Percentiles rank a stretch among this genome's conserved stretches.
Conservation (phyloP, 2,113 vertebrate genomes). For the Reinhardtius hippoglossoides region DNA sequence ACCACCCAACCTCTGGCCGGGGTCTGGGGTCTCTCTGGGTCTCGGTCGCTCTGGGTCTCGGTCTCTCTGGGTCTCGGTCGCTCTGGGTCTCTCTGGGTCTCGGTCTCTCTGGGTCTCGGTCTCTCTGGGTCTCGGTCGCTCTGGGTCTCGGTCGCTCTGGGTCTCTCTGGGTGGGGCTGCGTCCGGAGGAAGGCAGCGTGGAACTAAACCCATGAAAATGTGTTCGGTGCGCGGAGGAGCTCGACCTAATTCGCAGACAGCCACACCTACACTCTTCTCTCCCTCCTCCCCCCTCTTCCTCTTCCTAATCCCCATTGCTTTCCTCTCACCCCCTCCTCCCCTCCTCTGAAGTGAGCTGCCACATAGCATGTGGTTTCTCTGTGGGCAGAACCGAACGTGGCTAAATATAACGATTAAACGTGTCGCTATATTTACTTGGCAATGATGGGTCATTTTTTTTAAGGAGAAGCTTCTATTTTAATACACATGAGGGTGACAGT, state of each 20-base stretch:
- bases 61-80: neutral
- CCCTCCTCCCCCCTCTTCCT: neutral
- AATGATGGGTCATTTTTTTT: neutral
- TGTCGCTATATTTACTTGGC: conserved; percentile 5
- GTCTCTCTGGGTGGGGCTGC: conserved; percentile 41
- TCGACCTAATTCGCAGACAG: conserved; percentile 69
- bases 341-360: conserved; percentile 40
- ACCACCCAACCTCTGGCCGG: neutral
- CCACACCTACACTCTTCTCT: conserved; percentile 68
- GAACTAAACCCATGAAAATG: conserved; percentile 10
- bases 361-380: conserved; percentile 56
- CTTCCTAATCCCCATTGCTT: conserved; percentile 1
- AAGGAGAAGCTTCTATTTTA: conserved; percentile 3
- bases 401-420: conserved; percentile 48
- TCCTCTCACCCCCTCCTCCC: neutral
- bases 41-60: too few relatives aligned
- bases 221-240: conserved; percentile 29
- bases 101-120: neutral
- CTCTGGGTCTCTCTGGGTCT: too few relatives aligned
- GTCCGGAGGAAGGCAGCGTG: neutral
- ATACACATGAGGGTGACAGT: neutral
- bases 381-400: conserved; percentile 35
- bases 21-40: neutral
- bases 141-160: neutral
- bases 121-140: neutral